Conservation (phyloP, 2,888 invertebrate genomes). For the Fabriciana adippe region DNA sequence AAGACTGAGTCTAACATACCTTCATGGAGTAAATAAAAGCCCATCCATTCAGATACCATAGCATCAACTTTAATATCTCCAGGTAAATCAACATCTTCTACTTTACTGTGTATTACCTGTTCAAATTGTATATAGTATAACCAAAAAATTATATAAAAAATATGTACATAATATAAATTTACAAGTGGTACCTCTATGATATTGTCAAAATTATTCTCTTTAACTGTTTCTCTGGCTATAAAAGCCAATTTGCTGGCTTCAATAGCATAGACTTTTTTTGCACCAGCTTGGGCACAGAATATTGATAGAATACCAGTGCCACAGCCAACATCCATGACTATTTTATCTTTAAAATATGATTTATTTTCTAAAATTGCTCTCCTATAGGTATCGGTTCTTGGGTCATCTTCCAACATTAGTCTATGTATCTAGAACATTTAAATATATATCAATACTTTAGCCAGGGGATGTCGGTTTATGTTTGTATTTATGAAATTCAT, state of each 20-base stretch:
- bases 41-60: constrained; percentile 99
- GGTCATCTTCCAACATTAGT: constrained; percentile 89
- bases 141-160: neutral
- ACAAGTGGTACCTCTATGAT: constrained; percentile 83
- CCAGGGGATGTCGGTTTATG: too few species aligned
- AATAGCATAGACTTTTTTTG: constrained; percentile 91
- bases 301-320: constrained; percentile 94
- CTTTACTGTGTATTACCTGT: constrained; percentile 87
- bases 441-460: neutral
- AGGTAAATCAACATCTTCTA: constrained; percentile 89
- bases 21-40: constrained; percentile 96
- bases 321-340: constrained; percentile 93
- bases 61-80: constrained; percentile 88
- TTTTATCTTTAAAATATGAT: constrained; percentile 87
- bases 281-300: constrained; percentile 95
- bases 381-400: constrained; percentile 89
- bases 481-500: too few species aligned
- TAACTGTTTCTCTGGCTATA: constrained; percentile 84
- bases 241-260: constrained; percentile 89
- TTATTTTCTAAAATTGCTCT: constrained; percentile 88
- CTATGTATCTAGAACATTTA: constrained; percentile 85
- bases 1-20: constrained; percentile 97
- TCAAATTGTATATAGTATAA: neutral
- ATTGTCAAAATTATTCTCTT: constrained; percentile 86
- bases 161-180: neutral